Percentiles rank a stretch among this genome's conserved stretches.
These are phyloP conservation scores for Zaprionus inermis DNA, from an alignment of 1,140 invertebrate genomes.

Conservation along the genomic window DNA sequence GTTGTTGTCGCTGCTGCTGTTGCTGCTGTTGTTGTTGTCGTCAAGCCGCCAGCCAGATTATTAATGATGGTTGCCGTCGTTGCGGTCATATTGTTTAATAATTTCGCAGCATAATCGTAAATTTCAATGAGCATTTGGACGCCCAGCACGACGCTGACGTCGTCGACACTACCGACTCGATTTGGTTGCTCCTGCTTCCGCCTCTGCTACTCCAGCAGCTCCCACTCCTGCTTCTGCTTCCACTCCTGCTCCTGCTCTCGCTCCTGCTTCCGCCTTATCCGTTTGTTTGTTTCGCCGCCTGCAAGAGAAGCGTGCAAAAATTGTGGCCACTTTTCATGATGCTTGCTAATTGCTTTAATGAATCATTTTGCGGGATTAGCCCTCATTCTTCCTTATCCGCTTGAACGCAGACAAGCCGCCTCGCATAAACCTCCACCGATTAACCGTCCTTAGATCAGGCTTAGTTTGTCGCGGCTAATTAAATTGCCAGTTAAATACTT, in stretches of 20 bases:
- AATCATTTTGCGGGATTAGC: conserved; percentile 49
- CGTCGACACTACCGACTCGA: too few species aligned
- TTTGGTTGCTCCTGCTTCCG: background rate
- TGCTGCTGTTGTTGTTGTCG: background rate
- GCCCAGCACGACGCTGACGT: conserved; percentile 3
- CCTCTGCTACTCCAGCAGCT: background rate
- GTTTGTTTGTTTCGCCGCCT: conserved; percentile 30
- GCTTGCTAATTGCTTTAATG: conserved; percentile 68
- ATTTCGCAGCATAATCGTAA: conserved; percentile 78
- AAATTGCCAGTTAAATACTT: conserved; percentile 9
- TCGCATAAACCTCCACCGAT: background rate
- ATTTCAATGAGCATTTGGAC: conserved; percentile 70
- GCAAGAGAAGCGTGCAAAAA: conserved; percentile 57
- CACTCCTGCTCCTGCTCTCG: background rate
- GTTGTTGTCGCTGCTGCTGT: background rate
- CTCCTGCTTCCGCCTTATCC: background rate
- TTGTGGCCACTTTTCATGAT: conserved; percentile 23
- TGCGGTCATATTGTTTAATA: conserved; percentile 79
- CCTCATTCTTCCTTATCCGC: background rate
- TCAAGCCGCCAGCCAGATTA: conserved; percentile 21
- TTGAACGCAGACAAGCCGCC: background rate
- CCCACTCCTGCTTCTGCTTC: background rate
- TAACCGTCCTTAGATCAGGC: conserved; percentile 11
- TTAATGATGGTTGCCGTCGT: conserved; percentile 54
- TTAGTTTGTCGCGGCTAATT: conserved; percentile 1